phyloP scores from a whole-genome alignment of 2,888 invertebrate species.

The Cataglyphis albicans region DNA sequence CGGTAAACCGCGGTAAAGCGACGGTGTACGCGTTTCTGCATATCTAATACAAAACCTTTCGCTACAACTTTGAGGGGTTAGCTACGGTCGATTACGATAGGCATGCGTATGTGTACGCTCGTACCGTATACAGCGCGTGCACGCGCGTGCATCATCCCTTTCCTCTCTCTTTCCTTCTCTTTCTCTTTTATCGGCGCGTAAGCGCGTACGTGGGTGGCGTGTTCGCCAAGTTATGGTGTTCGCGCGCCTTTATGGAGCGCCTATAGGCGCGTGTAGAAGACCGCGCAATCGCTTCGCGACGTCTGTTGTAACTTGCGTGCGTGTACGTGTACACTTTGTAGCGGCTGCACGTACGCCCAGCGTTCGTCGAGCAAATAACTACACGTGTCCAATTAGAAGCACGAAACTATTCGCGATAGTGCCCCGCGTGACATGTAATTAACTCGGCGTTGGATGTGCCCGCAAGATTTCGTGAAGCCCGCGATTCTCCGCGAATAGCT shows the following conservation, averaged over 20 bases:
- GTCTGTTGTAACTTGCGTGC: constrained; percentile 45
- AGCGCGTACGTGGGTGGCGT: constrained; percentile 73
- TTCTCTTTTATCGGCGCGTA: constrained; percentile 57
- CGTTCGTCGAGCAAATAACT: constrained; percentile 78
- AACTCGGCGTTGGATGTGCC: constrained; percentile 40
- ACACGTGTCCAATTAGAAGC: constrained; percentile 82
- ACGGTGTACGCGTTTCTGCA: constrained; percentile 51
- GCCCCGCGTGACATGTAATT: constrained; percentile 54
- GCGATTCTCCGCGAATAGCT: constrained; percentile 39
- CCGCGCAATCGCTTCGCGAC: constrained; percentile 41
- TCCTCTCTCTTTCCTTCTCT: not conserved
- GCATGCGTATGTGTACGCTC: not conserved
- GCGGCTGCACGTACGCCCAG: constrained; percentile 47
- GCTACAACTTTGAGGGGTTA: constrained; percentile 41
- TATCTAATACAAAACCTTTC: constrained; percentile 51
- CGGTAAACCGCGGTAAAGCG: constrained; percentile 51
- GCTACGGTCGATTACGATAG: constrained; percentile 36
- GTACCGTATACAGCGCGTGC: constrained; percentile 48
- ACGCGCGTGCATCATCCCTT: constrained; percentile 48
- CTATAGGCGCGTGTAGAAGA: constrained; percentile 40
- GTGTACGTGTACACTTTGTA: constrained; percentile 60
- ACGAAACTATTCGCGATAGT: constrained; percentile 73
- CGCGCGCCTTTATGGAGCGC: constrained; percentile 73
- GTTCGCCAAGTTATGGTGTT: constrained; percentile 75
- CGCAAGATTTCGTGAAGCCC: constrained; percentile 38